Percentiles rank a stretch among this genome's conserved stretches.
Conservation (phyloP, 2,888 invertebrate species). For the Drosophila affinis region DNA sequence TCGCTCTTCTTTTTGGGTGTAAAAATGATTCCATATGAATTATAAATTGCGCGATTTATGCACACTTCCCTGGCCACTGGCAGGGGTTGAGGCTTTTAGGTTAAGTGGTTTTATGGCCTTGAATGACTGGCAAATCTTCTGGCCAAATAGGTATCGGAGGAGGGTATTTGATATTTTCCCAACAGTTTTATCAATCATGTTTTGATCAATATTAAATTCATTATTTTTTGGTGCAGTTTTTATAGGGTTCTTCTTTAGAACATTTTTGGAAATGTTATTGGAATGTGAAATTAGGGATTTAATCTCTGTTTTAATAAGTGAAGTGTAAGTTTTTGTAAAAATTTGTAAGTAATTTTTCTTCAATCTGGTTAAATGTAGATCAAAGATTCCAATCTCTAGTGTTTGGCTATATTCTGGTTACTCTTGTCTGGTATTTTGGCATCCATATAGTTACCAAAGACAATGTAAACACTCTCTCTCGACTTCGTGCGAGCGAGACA, state of each 20-base stretch:
- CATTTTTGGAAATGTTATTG: accelerated
- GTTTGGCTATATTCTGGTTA: too few relatives aligned
- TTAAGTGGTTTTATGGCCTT: constrained; percentile 75
- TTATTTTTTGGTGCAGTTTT: background rate
- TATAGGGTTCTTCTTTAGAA: too few relatives aligned
- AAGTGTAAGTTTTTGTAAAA: too few relatives aligned
- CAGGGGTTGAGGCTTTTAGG: constrained; percentile 62
- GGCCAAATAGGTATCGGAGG: background rate
- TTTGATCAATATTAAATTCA: background rate
- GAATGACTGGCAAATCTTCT: constrained; percentile 8
- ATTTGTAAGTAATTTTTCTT: too few relatives aligned
- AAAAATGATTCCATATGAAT: constrained; percentile 74
- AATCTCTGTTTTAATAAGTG: too few relatives aligned
- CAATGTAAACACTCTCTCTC: too few relatives aligned
- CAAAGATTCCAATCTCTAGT: too few relatives aligned
- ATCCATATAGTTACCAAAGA: too few relatives aligned
- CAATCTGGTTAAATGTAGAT: too few relatives aligned
- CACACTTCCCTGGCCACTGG: constrained; percentile 31
- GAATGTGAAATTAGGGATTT: too few relatives aligned
- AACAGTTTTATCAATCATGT: background rate
- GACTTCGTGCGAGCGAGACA: too few relatives aligned
- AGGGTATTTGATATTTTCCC: background rate
- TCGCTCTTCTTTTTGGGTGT: background rate
- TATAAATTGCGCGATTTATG: constrained; percentile 78
- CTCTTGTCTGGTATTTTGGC: too few relatives aligned